Evolutionary conservation across 2,888 invertebrate species (phyloP).

Genomic region (Cylindroiulus punctatus): DNA sequence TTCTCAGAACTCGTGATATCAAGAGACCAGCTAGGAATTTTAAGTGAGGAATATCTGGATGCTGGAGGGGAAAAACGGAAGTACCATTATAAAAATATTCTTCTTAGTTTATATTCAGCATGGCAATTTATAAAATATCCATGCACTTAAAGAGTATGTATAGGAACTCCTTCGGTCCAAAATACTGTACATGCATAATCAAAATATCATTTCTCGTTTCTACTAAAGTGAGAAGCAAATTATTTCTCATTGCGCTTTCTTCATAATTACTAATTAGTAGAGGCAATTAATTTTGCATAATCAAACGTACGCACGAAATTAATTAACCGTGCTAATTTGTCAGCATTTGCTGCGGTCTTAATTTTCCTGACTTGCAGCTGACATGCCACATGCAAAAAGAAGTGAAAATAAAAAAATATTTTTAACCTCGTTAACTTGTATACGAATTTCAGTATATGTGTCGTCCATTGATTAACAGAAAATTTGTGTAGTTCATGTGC

Average conservation of each 20-base stretch:
- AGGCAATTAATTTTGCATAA: background rate
- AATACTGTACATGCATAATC: no score
- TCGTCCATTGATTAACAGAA: no score
- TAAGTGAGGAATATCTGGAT: background rate
- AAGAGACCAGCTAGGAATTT: background rate
- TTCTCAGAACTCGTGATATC: background rate
- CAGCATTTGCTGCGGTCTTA: background rate
- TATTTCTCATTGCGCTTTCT: background rate
- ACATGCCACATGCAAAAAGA: background rate
- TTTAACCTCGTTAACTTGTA: no score
- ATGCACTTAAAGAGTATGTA: no score
- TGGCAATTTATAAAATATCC: no score
- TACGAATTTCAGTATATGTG: no score
- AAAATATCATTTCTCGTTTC: background rate
- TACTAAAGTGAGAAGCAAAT: background rate
- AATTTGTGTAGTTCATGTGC: no score
- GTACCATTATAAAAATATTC: background rate
- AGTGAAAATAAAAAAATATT: no score
- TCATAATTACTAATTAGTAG: background rate
- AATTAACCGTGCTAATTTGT: background rate
- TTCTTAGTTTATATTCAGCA: background rate
- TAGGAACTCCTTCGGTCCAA: no score
- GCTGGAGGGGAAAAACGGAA: background rate
- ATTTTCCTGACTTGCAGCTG: background rate
- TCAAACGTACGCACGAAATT: background rate